These are phyloP conservation scores for Hepsetus odoe DNA, from an alignment of 2,113 vertebrate genomes.

Conservation along the genomic window DNA sequence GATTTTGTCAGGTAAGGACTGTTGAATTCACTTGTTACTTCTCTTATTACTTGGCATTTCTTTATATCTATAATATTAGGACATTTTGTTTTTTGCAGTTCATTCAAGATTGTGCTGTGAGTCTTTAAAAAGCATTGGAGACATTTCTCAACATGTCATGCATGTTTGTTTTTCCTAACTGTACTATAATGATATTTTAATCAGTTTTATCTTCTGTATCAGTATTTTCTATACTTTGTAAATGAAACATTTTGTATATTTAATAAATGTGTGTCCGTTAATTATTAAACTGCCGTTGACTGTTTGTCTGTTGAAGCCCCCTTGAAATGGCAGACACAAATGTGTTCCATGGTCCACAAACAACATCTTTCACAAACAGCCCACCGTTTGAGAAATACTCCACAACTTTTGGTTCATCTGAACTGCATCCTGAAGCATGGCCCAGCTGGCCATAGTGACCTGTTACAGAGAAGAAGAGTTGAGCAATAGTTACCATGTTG, in stretches of 20 bases:
- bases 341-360: constrained; percentile 91
- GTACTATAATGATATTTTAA: constrained; percentile 44
- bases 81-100: constrained; percentile 73
- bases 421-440: constrained; percentile 71
- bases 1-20: constrained; percentile 89
- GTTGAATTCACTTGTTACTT: background rate
- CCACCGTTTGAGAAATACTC: constrained; percentile 72
- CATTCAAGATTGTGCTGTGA: constrained; percentile 97
- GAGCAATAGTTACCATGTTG: background rate
- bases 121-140: constrained; percentile 27
- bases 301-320: constrained; percentile 45
- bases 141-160: background rate
- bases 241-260: constrained; percentile 29
- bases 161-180: constrained; percentile 42
- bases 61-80: background rate
- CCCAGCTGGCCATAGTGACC: constrained; percentile 95
- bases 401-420: constrained; percentile 79
- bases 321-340: constrained; percentile 70
- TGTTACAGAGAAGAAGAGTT: constrained; percentile 58
- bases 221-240: constrained; percentile 23
- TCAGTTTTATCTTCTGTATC: constrained; percentile 8
- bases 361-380: constrained; percentile 77
- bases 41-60: background rate
- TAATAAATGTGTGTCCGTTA: constrained; percentile 29
- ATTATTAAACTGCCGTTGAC: background rate